Conservation (phyloP, 2,888 invertebrate species). For the Willowsia nigromaculata region DNA sequence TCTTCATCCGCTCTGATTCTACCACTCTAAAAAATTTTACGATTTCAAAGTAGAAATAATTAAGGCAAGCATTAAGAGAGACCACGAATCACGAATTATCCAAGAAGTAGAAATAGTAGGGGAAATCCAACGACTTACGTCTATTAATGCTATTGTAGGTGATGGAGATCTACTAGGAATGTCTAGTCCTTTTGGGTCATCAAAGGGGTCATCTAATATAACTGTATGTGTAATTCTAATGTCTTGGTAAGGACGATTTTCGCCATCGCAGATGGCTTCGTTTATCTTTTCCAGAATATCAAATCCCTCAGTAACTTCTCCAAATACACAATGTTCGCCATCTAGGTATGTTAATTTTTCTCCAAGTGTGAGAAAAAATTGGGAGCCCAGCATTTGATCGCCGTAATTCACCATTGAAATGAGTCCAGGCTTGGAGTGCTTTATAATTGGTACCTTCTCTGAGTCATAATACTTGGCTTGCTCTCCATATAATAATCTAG, state of each 20-base stretch:
- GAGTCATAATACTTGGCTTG: slow-evolving; percentile 93
- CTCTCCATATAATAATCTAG: slow-evolving; percentile 88
- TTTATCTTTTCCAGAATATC: slow-evolving; percentile 91
- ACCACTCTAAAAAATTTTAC: slow-evolving; percentile 89
- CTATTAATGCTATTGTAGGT: slow-evolving; percentile 89
- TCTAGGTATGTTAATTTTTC: slow-evolving; percentile 94
- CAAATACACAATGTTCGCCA: slow-evolving; percentile 95
- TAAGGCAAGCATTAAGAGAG: too few species aligned
- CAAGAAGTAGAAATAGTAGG: too few species aligned
- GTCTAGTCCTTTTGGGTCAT: slow-evolving; percentile 89
- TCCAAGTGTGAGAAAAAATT: slow-evolving; percentile 97
- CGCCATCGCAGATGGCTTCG: slow-evolving; percentile 94
- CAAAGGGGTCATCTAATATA: slow-evolving; percentile 96
- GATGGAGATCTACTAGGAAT: slow-evolving; percentile 94
- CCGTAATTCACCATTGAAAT: slow-evolving; percentile 97
- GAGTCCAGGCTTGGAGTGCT: slow-evolving; percentile 91
- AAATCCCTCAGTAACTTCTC: slow-evolving; percentile 94
- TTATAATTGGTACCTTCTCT: slow-evolving; percentile 94
- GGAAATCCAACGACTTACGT: slow-evolving; percentile 80
- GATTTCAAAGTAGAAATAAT: too few species aligned
- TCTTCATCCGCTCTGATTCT: slow-evolving; percentile 96
- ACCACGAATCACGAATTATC: too few species aligned
- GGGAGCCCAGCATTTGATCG: slow-evolving; percentile 93
- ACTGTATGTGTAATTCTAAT: slow-evolving; percentile 98
- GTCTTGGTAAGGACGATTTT: slow-evolving; percentile 95